Conservation (phyloP, 2,797 vertebrate genomes). For the Luscinia luscinia region DNA sequence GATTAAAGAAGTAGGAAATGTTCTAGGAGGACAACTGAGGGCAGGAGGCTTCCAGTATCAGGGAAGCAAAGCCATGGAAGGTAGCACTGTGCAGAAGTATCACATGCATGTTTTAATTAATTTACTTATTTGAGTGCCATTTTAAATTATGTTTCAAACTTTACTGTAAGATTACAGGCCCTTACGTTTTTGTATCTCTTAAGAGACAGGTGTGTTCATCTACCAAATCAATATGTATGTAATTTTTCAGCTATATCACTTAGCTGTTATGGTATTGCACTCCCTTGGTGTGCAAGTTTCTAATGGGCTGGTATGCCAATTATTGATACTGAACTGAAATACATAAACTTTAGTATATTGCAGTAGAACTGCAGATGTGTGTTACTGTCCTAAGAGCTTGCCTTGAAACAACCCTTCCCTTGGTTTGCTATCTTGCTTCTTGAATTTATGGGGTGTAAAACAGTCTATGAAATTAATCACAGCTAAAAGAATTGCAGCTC, state of each 20-base stretch:
- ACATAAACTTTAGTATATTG: background rate
- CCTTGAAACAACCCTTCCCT: background rate
- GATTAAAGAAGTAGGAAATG: background rate
- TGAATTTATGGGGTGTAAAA: background rate
- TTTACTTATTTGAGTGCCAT: background rate
- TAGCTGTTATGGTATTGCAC: background rate
- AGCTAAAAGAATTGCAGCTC: background rate
- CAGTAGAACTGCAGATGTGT: background rate
- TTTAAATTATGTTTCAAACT: background rate
- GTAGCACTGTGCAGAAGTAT: background rate
- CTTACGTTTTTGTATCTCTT: background rate
- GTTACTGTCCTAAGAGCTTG: background rate
- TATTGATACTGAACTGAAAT: background rate
- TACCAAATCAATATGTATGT: background rate
- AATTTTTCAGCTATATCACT: background rate
- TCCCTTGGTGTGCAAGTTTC: background rate
- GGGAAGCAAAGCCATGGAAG: background rate
- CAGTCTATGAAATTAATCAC: background rate
- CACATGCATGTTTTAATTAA: background rate
- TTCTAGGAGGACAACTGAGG: background rate
- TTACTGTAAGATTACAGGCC: background rate
- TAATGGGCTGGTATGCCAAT: background rate
- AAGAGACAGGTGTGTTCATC: background rate
- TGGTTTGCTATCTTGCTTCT: background rate
- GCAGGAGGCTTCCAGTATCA: background rate